phyloP scores from a whole-genome alignment of 2,888 invertebrate genomes.

The Morpho helenor region DNA sequence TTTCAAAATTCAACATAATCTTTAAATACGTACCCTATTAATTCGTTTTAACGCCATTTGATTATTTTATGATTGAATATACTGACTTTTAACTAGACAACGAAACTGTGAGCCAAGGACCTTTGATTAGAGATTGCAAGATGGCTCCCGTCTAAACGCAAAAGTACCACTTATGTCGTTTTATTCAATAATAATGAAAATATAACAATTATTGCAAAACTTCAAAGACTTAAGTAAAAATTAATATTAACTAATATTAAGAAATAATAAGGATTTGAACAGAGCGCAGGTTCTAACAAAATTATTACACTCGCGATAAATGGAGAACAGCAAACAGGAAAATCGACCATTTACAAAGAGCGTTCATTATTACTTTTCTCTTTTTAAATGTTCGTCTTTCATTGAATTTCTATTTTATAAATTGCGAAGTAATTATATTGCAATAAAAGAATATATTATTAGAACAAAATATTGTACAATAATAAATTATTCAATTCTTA shows the following conservation, averaged over 20 bases:
- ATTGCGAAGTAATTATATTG: not conserved
- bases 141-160: conserved; percentile 91
- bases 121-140: conserved; percentile 93
- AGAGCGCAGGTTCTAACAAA: conserved; percentile 61
- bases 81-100: conserved; percentile 89
- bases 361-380: conserved; percentile 45
- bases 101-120: conserved; percentile 91
- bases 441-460: not conserved
- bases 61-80: conserved; percentile 84
- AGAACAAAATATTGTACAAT: not conserved
- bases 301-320: conserved; percentile 69
- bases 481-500: not conserved
- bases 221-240: conserved; percentile 61
- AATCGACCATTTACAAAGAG: conserved; percentile 71
- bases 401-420: conserved; percentile 14
- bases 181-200: conserved; percentile 62
- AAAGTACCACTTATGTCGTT: conserved; percentile 85
- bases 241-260: conserved; percentile 72
- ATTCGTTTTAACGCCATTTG: conserved; percentile 98
- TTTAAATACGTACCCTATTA: conserved; percentile 90
- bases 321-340: conserved; percentile 76
- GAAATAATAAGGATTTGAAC: conserved; percentile 63
- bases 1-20: conserved; percentile 46
- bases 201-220: conserved; percentile 50
- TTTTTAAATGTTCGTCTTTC: conserved; percentile 14